phyloP scores from a whole-genome alignment of 2,797 vertebrate genomes.

The Morelia viridis region DNA sequence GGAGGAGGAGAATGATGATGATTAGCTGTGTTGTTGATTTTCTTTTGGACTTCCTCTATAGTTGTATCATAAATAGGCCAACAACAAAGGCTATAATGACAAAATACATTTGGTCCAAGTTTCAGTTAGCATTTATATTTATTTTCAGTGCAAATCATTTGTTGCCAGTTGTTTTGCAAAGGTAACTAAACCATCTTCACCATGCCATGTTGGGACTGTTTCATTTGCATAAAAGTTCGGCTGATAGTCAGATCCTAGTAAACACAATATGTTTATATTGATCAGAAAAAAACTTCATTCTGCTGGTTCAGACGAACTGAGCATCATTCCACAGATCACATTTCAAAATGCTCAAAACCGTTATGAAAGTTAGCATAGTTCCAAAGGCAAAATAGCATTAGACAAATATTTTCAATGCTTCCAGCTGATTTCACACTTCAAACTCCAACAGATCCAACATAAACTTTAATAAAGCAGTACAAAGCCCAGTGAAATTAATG shows the following conservation, averaged over 20 bases:
- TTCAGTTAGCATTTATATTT: no score
- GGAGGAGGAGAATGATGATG: no score
- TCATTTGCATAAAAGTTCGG: neutral
- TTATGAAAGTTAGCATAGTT: neutral
- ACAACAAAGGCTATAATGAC: no score
- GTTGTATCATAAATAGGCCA: no score
- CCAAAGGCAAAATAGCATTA: neutral
- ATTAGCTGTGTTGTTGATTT: no score
- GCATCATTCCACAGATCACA: neutral
- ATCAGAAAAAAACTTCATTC: neutral
- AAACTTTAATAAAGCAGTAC: neutral
- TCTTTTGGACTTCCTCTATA: no score
- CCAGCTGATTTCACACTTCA: neutral
- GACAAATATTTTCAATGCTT: neutral
- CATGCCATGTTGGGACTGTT: neutral
- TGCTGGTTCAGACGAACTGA: neutral
- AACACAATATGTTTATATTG: neutral
- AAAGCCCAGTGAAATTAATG: neutral
- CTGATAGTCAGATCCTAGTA: neutral
- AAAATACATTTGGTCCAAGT: no score
- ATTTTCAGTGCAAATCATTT: no score
- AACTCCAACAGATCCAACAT: neutral
- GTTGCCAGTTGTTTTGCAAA: neutral
- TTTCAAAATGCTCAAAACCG: neutral
- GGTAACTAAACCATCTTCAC: neutral